phyloP scores from a whole-genome alignment of 2,888 invertebrate species.

The Baccha elongata region DNA sequence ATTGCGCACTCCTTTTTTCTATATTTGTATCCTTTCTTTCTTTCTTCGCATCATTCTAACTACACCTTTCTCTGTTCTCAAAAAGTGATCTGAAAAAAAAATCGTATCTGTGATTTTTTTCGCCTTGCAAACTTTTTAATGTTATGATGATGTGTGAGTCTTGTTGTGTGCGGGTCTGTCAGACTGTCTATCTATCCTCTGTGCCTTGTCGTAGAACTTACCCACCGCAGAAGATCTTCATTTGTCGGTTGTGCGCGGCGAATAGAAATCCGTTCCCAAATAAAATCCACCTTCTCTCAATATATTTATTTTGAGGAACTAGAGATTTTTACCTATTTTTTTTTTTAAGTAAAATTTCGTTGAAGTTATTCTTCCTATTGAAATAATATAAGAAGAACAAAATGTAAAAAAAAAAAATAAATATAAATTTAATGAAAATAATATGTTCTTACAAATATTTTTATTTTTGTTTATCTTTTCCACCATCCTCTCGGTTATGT shows the following conservation, averaged over 20 bases:
- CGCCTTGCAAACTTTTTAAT: constrained; percentile 69
- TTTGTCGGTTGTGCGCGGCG: constrained; percentile 81
- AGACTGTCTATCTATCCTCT: constrained; percentile 68
- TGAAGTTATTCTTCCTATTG: constrained; percentile 46
- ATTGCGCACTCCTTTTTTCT: constrained; percentile 18
- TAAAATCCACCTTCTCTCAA: constrained; percentile 57
- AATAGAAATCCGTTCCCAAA: constrained; percentile 73
- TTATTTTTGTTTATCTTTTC: constrained; percentile 27
- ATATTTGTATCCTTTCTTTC: constrained; percentile 42
- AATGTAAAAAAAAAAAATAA: constrained; percentile 37
- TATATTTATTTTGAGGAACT: constrained; percentile 25
- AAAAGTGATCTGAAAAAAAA: constrained; percentile 21
- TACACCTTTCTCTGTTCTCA: constrained; percentile 61
- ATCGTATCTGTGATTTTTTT: constrained; percentile 51
- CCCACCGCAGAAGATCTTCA: constrained; percentile 79
- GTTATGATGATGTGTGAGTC: constrained; percentile 50
- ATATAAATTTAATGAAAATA: constrained; percentile 24
- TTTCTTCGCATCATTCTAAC: constrained; percentile 28
- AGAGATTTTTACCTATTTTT: constrained; percentile 21
- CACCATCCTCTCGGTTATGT: constrained; percentile 12
- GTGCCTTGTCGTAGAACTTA: constrained; percentile 64
- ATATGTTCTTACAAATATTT: constrained; percentile 19
- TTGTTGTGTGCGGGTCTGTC: constrained; percentile 69
- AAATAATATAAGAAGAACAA: constrained; percentile 32
- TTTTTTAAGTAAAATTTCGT: constrained; percentile 34